Base-by-base conservation (phyloP, 2,113 vertebrate species). In the Phycodurus eques region DNA sequence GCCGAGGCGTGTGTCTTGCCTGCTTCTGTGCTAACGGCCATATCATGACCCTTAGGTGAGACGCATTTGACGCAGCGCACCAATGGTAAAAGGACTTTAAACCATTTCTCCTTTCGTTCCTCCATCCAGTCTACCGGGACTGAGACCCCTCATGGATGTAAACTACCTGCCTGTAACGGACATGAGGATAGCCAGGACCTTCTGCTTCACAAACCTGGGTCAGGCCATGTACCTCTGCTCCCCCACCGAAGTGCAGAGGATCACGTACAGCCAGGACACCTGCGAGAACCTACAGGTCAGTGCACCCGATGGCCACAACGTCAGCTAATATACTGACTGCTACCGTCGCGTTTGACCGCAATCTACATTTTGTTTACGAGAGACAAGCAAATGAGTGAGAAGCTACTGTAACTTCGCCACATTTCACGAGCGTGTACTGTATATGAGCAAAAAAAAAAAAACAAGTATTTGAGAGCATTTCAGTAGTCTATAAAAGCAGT, bases 21-120 rank as follows among this genome's bases (percentile, higher is more conserved):
- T 98, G 96, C 88, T 99, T 98, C 92, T 99, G 98, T 86, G 98
- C 97, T 90, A 99, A 99, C 20, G 98, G 98, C 88, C 97, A 99
- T 89, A 98, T 99, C 88, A 99, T 99, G 98, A 95, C 96, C 75
- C 96, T 99, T 86, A 99, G 98, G 98, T 99, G 91, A 93, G 92
- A 71, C 31, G 33, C 27, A 2, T 14, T 39, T 20, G 27, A 35
- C 2, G 9, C 17, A 61, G 6, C 31, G 31, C 6, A 33, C 9
- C 1, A n/a, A 3, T 7, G 4, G n/a, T 5, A 8, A 31, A 8
- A 4, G 8, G 5, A 12, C 51, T 51, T 57, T 60, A 5, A 31
- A 56, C 42, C 31, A 5, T 72, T 60, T 83, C 53, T 79, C 5
- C 73, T 60, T 73, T 73, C 70, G 76, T 70, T 72, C 43, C 75